Evolutionary conservation across 2,113 vertebrate genomes (phyloP), one percentile per base, ranked within the genome.

Genomic region (Charina bottae): DNA sequence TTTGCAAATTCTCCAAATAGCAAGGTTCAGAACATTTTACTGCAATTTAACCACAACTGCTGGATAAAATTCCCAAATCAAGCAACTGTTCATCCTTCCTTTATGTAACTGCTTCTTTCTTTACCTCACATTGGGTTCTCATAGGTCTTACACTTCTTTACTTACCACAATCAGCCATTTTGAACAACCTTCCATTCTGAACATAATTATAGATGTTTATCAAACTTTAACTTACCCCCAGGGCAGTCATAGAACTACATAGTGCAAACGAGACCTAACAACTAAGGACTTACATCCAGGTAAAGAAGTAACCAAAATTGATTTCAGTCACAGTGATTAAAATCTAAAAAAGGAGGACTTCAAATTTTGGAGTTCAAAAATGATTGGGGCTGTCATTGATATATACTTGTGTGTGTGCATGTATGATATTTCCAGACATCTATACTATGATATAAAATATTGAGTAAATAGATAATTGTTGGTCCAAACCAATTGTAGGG

Each of bases 21-120:
- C 87, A 89, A 85, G 54, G 78, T 85, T 62, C 91, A 89, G 91
- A 85, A 92, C n/a, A 42, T 89, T 85, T 92, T 55, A 89, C 58
- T 49, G 60, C 91, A 83, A 60, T 83, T 89, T 33, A 92, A 60
- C 68, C 87, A 89, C 58, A 85, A 13, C 87, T 83, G 64, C 87
- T 89, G 46, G 90, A 33, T 88, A 64, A 84, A 84, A 55, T 87
- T 62, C 46, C n/a, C 87, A 92, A 26, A 24, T 85, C 46, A 64
- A 62, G 53, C 87, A 89, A 33, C 46, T 37, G n/a, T 55, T 42
- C 56, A n/a, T 84, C 87, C 72, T 89, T 89, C 21, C 8, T 87
- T 87, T 91, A 46, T 4, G 15, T 2, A 62, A 6, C 9, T 55
- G 23, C 56, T 46, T 55, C 23, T 92, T 84, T 46, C n/a, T 60